Evolutionary conservation across 2,113 vertebrate species (phyloP), one percentile per base, ranked within the genome.

Genomic region (Anas platyrhynchos): DNA sequence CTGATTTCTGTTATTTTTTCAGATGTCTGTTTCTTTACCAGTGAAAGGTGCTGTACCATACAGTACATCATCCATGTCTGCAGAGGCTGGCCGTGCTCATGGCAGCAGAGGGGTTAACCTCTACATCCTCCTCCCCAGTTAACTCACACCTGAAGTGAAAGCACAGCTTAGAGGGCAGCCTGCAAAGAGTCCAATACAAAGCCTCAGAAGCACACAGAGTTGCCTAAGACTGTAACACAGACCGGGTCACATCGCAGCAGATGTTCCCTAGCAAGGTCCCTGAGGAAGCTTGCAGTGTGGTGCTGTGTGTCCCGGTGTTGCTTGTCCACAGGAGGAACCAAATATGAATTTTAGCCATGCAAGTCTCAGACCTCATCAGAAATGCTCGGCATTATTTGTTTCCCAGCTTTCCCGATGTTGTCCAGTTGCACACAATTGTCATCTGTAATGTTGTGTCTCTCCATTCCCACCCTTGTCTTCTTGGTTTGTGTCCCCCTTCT

Each of bases 41-140:
- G 44, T 80, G 73, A 86, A 77, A 67, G 41, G 26, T 18, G 8
- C 34, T 23, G 4, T 17, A 11, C 44, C 34, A 58, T 3, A 25
- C 52, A 23, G 23, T 6, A 1, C 32, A 20, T n/a, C 54, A 11
- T 26, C 32, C 0, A 0, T 6, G 20, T 41, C 38, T 43, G 26
- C 55, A 66, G 50, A 14, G 59, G 48, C 50, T 46, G 67, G 63
- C 58, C 34, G 16, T 16, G 54, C 76, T 63, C 59, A 67, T 27
- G 52, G 46, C 69, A 81, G 29, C 26, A 23, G 52, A 86, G 55
- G 29, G 55, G 63, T 32, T 91, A 2, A 50, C 63, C 31, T 75
- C 41, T 43, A 25, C 62, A 72, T 4, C 15, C 26, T 20, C 16
- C 16, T 77, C 48, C 41, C 34, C 62, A 59, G 0, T 55, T 78